phyloP scores from a whole-genome alignment of 1,140 invertebrate species.

The Dinothrombium tinctorium region DNA sequence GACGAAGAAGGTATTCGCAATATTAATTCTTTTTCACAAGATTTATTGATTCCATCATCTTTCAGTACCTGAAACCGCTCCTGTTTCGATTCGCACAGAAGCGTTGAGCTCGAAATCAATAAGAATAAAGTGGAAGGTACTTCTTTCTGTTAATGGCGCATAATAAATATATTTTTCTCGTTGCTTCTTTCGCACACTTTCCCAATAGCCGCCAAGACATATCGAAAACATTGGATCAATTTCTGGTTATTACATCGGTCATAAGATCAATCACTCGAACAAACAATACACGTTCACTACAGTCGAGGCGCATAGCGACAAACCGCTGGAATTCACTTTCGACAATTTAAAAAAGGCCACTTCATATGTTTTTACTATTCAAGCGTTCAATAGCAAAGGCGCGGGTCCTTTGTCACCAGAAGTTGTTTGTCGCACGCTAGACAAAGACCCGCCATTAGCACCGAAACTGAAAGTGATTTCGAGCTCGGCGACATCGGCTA shows the following conservation, averaged over 20 bases:
- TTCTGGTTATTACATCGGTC: conserved; percentile 22
- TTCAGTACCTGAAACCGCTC: conserved; percentile 16
- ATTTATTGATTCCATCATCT: conserved; percentile 10
- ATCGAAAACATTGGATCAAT: conserved; percentile 18
- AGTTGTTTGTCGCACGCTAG: conserved; percentile 42
- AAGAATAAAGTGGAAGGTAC: conserved; percentile 24
- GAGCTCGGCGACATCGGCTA: conserved; percentile 10
- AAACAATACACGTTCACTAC: conserved; percentile 15
- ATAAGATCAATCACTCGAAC: conserved; percentile 10
- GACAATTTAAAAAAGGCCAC: conserved; percentile 9
- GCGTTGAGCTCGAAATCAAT: conserved; percentile 23
- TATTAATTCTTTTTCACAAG: neutral
- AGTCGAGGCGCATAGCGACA: conserved; percentile 14
- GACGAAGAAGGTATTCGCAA: conserved; percentile 39
- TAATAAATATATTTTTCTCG: neutral
- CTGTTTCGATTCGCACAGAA: conserved; percentile 19
- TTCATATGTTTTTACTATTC: conserved; percentile 29
- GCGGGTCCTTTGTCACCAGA: conserved; percentile 60
- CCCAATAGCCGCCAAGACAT: conserved; percentile 2
- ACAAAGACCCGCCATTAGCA: conserved; percentile 14
- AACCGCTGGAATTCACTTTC: conserved; percentile 1
- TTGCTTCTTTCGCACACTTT: neutral
- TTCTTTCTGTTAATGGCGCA: neutral
- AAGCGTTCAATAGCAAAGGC: conserved; percentile 74
- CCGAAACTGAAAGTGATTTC: conserved; percentile 12